Conservation (phyloP, 2,888 invertebrate species). For the Spodoptera littoralis region DNA sequence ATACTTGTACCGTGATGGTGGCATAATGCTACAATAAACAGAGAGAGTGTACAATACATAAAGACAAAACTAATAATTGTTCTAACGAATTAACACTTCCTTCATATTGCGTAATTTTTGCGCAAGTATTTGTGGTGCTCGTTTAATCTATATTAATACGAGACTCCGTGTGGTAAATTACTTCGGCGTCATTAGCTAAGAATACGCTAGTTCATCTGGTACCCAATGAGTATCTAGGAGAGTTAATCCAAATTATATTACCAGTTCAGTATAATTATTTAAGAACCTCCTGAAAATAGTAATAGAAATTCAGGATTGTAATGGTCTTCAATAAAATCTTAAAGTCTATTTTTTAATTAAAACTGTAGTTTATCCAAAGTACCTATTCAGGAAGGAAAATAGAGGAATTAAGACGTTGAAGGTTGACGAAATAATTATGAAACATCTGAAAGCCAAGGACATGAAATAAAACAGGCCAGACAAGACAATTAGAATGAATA, state of each 20-base stretch:
- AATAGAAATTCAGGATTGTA: too few relatives aligned
- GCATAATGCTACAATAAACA: conserved; percentile 44
- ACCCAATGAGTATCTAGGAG: neutral
- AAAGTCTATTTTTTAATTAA: too few relatives aligned
- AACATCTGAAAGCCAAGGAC: too few relatives aligned
- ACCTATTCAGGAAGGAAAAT: too few relatives aligned
- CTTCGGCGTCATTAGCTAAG: conserved; percentile 33
- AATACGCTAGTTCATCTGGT: conserved; percentile 26
- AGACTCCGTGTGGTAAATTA: conserved; percentile 32
- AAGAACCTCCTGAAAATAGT: too few relatives aligned
- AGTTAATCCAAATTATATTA: conserved; percentile 8
- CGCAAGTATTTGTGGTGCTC: conserved; percentile 31
- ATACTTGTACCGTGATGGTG: conserved; percentile 30
- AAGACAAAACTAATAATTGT: conserved; percentile 46
- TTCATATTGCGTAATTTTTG: conserved; percentile 46
- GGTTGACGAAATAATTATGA: too few relatives aligned
- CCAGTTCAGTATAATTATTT: too few relatives aligned
- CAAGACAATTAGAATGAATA: too few relatives aligned
- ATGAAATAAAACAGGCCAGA: too few relatives aligned
- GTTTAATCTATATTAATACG: conserved; percentile 35
- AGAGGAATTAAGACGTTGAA: too few relatives aligned
- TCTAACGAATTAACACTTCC: conserved; percentile 46
- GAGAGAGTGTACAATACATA: conserved; percentile 21
- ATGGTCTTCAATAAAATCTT: too few relatives aligned
- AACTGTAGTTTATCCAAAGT: too few relatives aligned